Evolutionary conservation across 2,888 invertebrate genomes (phyloP), one percentile per base, ranked within the genome.

Genomic region (Hemicrepidius hirtus): DNA sequence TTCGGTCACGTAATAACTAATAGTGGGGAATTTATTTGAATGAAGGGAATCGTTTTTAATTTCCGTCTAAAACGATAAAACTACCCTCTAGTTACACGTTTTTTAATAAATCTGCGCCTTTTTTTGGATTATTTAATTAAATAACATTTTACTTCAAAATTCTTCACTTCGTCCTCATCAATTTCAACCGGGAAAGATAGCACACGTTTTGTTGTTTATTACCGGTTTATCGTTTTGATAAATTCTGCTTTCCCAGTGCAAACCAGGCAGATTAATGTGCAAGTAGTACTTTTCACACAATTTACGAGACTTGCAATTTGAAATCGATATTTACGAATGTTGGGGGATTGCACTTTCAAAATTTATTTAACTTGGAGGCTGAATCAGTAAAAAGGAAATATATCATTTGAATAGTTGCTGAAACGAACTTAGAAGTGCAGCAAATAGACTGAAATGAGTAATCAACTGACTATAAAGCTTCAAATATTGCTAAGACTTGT

Each of bases 261-360:
- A 57, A 18, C 18, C 16, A 18, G 57, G 9, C 57, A 37, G 57
- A 57, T 57, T 57, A 57, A 57, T 57, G 35, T 16, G 55, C 55
- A 32, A 16, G 55, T 55, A 55, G 16, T 32, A 37, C 57, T 57
- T 37, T 57, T 37, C 57, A 57, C 57, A 20, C 28, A 37, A 35
- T 57, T 35, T 57, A 37, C 57, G 37, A 18, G 57, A 37, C 57
- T 37, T 57, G 10, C 57, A 57, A 32, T 37, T 57, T 21, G n/a
- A 28, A 55, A 55, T 55, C 55, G 32, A 55, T 55, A 55, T 13
- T 55, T 55, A 35, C 18, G 18, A 44, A 16, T 9, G 18, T 18
- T 44, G 32, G 32, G n/a, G 32, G 9, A 44, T 44, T 44, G 18
- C 44, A 44, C 16, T 44, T 44, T 18, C 18, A 16, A 16, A 44